Evolutionary conservation across 2,888 invertebrate genomes (phyloP).

Genomic region (Periphyllus acericola): DNA sequence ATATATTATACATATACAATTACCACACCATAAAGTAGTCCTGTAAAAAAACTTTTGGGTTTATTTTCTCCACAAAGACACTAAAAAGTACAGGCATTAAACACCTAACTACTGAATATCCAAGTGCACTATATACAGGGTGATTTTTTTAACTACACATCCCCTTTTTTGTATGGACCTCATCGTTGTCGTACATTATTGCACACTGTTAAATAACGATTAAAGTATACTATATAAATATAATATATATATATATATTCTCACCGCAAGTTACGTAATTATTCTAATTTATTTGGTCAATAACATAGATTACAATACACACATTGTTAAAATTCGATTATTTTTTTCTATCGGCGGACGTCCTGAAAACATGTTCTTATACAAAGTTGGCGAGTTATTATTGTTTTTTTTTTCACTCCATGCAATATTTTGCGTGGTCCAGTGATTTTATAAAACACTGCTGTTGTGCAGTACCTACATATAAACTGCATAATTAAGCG

Average conservation of each 20-base stretch:
- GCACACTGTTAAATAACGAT: background rate
- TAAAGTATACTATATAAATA: background rate
- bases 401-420: constrained; percentile 11
- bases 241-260: background rate
- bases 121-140: background rate
- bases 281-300: constrained; percentile 16
- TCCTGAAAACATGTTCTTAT: constrained; percentile 13
- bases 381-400: constrained; percentile 30
- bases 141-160: too few species aligned
- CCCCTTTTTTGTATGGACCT: background rate
- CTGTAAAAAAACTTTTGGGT: background rate
- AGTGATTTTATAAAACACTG: constrained; percentile 42
- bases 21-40: background rate
- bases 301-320: background rate
- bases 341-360: constrained; percentile 37
- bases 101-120: background rate
- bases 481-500: constrained; percentile 43
- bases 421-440: constrained; percentile 19
- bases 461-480: background rate
- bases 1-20: background rate
- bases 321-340: constrained; percentile 29
- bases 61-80: background rate
- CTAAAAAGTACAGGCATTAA: constrained; percentile 1
- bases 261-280: constrained; percentile 17
- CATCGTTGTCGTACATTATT: background rate